These are phyloP conservation scores for Fringilla coelebs DNA, from an alignment of 2,797 vertebrate genomes.

Conservation along the genomic window DNA sequence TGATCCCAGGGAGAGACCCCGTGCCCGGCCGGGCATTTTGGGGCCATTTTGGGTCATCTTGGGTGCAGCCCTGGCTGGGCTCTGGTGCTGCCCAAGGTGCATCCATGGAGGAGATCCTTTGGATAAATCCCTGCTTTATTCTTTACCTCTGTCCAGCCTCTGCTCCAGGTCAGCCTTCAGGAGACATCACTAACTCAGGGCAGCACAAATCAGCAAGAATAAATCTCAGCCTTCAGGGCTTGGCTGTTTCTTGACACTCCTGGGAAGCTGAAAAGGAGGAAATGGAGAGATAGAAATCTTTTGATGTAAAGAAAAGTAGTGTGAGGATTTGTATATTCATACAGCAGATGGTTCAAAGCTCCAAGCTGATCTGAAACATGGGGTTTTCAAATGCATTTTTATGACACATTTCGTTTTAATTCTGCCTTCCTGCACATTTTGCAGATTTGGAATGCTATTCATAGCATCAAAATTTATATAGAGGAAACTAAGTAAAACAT, in stretches of 20 bases:
- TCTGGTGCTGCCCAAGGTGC: too few species aligned
- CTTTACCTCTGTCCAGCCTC: neutral
- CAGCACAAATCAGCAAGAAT: neutral
- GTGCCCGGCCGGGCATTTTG: too few species aligned
- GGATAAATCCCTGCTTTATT: neutral
- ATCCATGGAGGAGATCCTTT: neutral
- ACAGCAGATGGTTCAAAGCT: neutral
- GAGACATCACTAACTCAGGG: neutral
- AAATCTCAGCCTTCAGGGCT: neutral
- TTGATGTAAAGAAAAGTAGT: neutral
- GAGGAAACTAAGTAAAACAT: neutral
- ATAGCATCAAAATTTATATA: neutral
- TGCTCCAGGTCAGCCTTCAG: accelerated
- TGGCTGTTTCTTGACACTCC: neutral
- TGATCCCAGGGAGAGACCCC: too few species aligned
- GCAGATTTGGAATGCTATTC: neutral
- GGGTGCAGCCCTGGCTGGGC: too few species aligned
- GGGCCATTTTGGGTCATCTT: too few species aligned
- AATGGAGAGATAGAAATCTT: neutral
- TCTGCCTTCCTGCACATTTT: neutral
- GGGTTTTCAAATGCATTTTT: neutral
- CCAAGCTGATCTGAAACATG: neutral
- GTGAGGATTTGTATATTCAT: neutral
- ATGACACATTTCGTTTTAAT: neutral
- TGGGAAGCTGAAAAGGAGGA: neutral